Evolutionary conservation across 2,797 vertebrate genomes (phyloP), one percentile per base, ranked within the genome.

Genomic region (Tenualosa thibaudeaui): DNA sequence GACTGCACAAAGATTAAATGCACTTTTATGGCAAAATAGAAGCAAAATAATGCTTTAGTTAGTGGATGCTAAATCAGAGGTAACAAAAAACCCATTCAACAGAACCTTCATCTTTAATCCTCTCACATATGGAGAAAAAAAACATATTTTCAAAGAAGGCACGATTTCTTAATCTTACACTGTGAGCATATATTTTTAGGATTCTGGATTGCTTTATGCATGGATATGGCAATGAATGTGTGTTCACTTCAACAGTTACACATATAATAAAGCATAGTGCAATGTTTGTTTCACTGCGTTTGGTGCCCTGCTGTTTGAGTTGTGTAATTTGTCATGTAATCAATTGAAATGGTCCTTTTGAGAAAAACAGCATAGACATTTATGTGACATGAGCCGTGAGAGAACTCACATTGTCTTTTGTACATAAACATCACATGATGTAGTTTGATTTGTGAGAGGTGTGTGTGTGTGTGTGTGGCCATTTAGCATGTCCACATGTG

Each of bases 391-490:
- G 24, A 65, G 60, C 24, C 10, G 62, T 10, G 24, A 37, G 62
- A 31, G 9, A 68, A 37, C 26, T 65, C 24, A 65, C 60, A 65
- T 65, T 13, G 24, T 31, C 62, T 13, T 10, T 24, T 26, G 24
- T 65, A 26, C n/a, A 65, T 65, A 68, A 2, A 68, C 12, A 26
- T 13, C 26, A 68, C 62, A 68, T 24, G 19, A 68, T 24, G 6
- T 56, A 56, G 54, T 68, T 12, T 71, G 6, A 31, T 71, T 31
- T 71, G 65, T 3, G 65, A 37, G 37, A 37, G 65, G 60, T 24
- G 40, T 78, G 37, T 75, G 68, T 75, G 68, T 51, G 31, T 56
- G 17, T 84, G 83, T 84, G 68, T 7, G 68, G 3, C 5, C 40
- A 40, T 22, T 7, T 78, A 19, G 17, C 17, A 43, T 22, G 58